Evolutionary conservation across 2,113 vertebrate genomes (phyloP).

Genomic region (Rhinoderma darwinii): DNA sequence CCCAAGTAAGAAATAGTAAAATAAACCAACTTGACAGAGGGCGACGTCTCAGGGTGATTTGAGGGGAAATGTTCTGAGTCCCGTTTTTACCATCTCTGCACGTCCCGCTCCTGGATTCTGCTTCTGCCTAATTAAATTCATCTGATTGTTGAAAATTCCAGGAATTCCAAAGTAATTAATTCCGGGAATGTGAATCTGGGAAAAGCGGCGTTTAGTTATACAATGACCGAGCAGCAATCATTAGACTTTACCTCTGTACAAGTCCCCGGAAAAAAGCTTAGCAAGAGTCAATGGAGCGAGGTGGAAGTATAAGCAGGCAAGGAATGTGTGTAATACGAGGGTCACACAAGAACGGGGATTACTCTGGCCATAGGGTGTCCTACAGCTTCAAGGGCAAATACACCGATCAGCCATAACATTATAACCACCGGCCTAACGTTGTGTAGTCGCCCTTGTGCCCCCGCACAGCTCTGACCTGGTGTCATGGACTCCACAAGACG

Average conservation of each 20-base stretch:
- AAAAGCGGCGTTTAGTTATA: neutral
- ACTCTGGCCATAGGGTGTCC: neutral
- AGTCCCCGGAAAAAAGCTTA: neutral
- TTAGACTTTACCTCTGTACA: neutral
- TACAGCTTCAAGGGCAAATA: no score
- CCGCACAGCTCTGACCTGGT: no score
- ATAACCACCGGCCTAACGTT: no score
- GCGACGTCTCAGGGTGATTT: no score
- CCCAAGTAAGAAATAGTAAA: no score
- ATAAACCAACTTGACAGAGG: no score
- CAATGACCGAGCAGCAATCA: neutral
- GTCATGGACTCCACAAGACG: no score
- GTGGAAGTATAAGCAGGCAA: slow-evolving; percentile 1
- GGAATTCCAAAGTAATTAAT: slow-evolving; percentile 5
- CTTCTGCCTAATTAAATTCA: slow-evolving; percentile 6
- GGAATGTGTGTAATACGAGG: slow-evolving; percentile 1
- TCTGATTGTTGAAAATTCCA: slow-evolving; percentile 20
- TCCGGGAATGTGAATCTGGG: neutral
- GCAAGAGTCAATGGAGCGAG: neutral
- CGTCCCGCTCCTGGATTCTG: neutral
- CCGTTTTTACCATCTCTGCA: no score
- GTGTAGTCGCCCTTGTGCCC: no score
- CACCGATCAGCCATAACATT: neutral
- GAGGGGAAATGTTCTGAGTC: no score
- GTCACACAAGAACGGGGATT: neutral